Conservation (phyloP, 2,113 vertebrate genomes). For the Cheilinus undulatus region DNA sequence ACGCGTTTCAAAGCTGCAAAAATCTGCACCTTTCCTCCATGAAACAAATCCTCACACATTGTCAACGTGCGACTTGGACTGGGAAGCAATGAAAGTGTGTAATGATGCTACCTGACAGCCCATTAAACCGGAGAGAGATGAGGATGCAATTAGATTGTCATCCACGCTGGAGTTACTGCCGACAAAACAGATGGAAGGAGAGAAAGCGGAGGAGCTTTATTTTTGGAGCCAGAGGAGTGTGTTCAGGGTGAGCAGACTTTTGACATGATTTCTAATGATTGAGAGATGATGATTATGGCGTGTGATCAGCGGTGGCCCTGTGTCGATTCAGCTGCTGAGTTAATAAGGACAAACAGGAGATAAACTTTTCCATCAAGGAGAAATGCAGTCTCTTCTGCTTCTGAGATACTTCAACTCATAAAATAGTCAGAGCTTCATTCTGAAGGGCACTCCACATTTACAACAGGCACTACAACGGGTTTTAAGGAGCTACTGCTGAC, state of each 20-base stretch:
- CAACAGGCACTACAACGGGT: too few relatives aligned
- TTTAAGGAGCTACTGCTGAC: too few relatives aligned
- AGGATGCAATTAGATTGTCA: constrained; percentile 69
- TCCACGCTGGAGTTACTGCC: constrained; percentile 50
- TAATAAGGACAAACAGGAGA: background rate
- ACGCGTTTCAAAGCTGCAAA: background rate
- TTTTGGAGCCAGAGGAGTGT: constrained; percentile 22
- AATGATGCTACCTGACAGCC: constrained; percentile 67
- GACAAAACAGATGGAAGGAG: constrained; percentile 34
- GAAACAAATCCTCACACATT: background rate
- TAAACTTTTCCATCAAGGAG: background rate
- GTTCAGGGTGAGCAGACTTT: constrained; percentile 26
- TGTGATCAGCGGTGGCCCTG: constrained; percentile 27
- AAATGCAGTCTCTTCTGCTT: background rate
- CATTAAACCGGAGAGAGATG: constrained; percentile 69
- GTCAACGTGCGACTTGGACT: constrained; percentile 19
- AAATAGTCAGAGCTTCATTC: constrained; percentile 19
- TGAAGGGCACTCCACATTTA: constrained; percentile 22
- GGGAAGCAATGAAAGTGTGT: constrained; percentile 50
- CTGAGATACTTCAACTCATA: background rate
- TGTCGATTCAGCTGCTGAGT: constrained; percentile 2
- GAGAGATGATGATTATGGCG: constrained; percentile 31
- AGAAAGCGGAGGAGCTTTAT: background rate
- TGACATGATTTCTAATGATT: constrained; percentile 37
- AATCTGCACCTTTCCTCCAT: too few relatives aligned